These are phyloP conservation scores for Dicrostonyx torquatus DNA, from an alignment of 2,797 vertebrate genomes.

Conservation along the genomic window DNA sequence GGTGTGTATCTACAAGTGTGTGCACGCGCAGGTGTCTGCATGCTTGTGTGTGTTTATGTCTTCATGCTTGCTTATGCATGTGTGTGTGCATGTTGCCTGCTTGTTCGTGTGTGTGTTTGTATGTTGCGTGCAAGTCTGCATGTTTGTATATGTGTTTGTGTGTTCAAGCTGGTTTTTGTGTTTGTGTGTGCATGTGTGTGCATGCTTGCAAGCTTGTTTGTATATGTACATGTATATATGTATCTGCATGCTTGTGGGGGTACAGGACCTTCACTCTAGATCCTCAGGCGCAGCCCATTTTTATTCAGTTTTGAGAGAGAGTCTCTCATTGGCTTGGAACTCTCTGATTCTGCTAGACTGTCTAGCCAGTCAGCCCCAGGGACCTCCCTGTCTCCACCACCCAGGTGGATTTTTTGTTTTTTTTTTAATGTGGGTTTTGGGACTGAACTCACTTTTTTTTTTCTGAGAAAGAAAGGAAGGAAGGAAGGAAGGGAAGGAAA, in stretches of 20 bases:
- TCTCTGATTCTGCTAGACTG: background rate
- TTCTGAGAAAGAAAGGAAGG: background rate
- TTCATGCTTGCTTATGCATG: background rate
- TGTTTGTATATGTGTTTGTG: background rate
- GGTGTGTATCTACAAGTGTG: too few relatives aligned
- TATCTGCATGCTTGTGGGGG: background rate
- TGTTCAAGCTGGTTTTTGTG: background rate
- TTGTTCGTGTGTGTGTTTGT: background rate
- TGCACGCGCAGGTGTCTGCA: rapidly evolving
- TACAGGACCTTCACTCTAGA: background rate
- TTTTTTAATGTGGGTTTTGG: background rate
- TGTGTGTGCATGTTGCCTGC: background rate
- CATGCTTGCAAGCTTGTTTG: background rate
- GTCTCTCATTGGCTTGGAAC: background rate
- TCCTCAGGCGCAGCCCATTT: background rate
- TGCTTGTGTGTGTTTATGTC: background rate
- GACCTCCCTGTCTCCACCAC: background rate
- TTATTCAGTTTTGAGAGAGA: background rate
- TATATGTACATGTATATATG: background rate
- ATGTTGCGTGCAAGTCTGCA: too few relatives aligned
- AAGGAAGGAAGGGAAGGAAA: rapidly evolving
- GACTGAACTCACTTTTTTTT: background rate
- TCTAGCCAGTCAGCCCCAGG: background rate
- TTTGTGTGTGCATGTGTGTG: background rate
- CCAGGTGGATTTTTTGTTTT: background rate